phyloP scores from a whole-genome alignment of 1,140 invertebrate species.

The Drosophila santomea region DNA sequence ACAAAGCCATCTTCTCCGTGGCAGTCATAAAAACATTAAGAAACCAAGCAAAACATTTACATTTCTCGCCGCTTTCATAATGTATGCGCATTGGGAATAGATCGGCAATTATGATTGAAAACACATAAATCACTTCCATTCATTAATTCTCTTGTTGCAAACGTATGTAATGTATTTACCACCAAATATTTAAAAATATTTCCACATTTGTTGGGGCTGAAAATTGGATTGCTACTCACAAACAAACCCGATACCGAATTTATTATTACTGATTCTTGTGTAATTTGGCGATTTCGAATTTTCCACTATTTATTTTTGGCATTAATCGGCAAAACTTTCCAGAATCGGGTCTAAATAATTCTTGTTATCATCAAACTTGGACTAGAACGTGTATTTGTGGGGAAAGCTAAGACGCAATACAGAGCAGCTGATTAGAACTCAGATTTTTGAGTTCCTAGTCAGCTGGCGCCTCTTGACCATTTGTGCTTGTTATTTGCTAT shows the following conservation, averaged over 20 bases:
- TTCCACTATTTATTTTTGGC: slow-evolving; percentile 12
- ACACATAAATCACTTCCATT: not conserved
- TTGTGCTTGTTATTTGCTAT: not conserved
- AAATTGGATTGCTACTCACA: not conserved
- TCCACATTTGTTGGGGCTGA: too few relatives aligned
- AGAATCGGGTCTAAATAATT: slow-evolving; percentile 30
- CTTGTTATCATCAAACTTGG: slow-evolving; percentile 12
- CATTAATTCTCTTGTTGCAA: too few relatives aligned
- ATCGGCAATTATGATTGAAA: not conserved
- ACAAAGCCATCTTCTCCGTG: slow-evolving; percentile 9
- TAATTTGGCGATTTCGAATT: slow-evolving; percentile 5
- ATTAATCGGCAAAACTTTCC: slow-evolving; percentile 48
- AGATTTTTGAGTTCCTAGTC: slow-evolving; percentile 45
- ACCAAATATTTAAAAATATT: too few relatives aligned
- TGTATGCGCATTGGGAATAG: slow-evolving; percentile 24
- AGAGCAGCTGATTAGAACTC: slow-evolving; percentile 37
- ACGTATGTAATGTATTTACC: too few relatives aligned
- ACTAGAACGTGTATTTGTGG: slow-evolving; percentile 15
- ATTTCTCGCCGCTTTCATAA: slow-evolving; percentile 16
- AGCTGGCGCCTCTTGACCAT: slow-evolving; percentile 32
- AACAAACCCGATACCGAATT: not conserved
- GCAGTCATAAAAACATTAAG: slow-evolving; percentile 17
- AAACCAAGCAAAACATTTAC: slow-evolving; percentile 2
- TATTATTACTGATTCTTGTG: not conserved
- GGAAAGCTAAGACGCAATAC: slow-evolving; percentile 48